Percentiles rank a stretch among this genome's conserved stretches.
These are phyloP conservation scores for Desmophyllum pertusum DNA, from an alignment of 92 coral and sea anemone genomes.

Conservation along the genomic window DNA sequence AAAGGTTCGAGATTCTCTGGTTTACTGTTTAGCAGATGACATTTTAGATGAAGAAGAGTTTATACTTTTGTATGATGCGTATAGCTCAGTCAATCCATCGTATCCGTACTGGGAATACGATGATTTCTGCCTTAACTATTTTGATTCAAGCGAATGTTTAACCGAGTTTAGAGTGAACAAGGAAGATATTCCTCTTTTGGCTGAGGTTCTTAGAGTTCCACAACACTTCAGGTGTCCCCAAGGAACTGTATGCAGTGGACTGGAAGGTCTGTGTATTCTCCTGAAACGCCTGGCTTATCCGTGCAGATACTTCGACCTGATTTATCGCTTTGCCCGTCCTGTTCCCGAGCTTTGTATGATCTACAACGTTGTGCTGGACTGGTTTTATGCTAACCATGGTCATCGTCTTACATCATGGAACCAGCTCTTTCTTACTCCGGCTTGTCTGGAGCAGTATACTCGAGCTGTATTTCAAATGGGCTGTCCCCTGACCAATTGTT, in stretches of 20 bases:
- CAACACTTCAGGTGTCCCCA: constrained; percentile 44
- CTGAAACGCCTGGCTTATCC: constrained; percentile 50
- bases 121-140: constrained; percentile 31
- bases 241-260: constrained; percentile 60
- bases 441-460: constrained; percentile 35
- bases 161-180: constrained; percentile 51
- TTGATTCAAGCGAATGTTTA: constrained; percentile 40
- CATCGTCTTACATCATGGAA: constrained; percentile 50
- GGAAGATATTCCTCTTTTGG: constrained; percentile 47
- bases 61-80: constrained; percentile 51
- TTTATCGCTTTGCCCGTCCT: constrained; percentile 45
- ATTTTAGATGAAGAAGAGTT: constrained; percentile 54
- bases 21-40: constrained; percentile 41
- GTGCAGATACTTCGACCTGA: constrained; percentile 45
- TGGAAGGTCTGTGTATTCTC: constrained; percentile 54
- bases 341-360: constrained; percentile 55
- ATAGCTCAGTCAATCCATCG: constrained; percentile 31
- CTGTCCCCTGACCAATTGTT: constrained; percentile 44
- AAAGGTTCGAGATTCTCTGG: constrained; percentile 52
- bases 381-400: constrained; percentile 36
- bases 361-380: constrained; percentile 35
- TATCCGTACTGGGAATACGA: constrained; percentile 59
- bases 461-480: constrained; percentile 31
- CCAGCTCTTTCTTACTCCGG: constrained; percentile 42
- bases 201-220: constrained; percentile 51